Percentiles rank a stretch among this genome's conserved stretches.
phyloP scores from a whole-genome alignment of 2,797 vertebrate species.

The Ctenopoma multispine region DNA sequence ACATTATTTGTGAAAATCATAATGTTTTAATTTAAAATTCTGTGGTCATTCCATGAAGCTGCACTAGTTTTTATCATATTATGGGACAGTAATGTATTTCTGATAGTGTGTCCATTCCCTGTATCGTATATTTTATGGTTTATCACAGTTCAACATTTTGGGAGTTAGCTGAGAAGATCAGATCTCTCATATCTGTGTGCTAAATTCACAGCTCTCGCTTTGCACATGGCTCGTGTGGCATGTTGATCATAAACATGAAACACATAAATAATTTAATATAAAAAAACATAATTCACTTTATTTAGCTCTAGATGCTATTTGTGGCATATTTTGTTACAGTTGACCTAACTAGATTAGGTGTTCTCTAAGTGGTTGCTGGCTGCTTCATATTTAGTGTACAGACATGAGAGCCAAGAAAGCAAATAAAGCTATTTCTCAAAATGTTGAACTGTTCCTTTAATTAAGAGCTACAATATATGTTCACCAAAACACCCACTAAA shows the following conservation, averaged over 20 bases:
- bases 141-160: slow-evolving; percentile 19
- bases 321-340: not conserved
- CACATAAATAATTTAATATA: not conserved
- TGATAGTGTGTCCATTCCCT: slow-evolving; percentile 31
- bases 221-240: not conserved
- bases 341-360: not conserved
- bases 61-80: slow-evolving; percentile 6
- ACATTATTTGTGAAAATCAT: slow-evolving; percentile 18
- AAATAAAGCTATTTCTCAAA: not conserved
- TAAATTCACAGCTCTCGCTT: slow-evolving; percentile 12
- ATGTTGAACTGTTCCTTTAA: slow-evolving; percentile 22
- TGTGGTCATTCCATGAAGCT: not conserved
- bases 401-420: not conserved
- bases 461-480: not conserved
- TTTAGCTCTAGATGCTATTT: not conserved
- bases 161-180: not conserved
- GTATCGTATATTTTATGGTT: not conserved
- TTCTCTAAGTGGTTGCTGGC: not conserved
- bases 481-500: slow-evolving; percentile 2
- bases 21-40: not conserved
- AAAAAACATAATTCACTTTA: too few relatives aligned
- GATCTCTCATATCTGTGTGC: not conserved
- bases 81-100: slow-evolving; percentile 4
- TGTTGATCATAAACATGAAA: too few relatives aligned
- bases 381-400: not conserved